Evolutionary conservation across 2,113 vertebrate genomes (phyloP).

Genomic region (Pluvialis apricaria): DNA sequence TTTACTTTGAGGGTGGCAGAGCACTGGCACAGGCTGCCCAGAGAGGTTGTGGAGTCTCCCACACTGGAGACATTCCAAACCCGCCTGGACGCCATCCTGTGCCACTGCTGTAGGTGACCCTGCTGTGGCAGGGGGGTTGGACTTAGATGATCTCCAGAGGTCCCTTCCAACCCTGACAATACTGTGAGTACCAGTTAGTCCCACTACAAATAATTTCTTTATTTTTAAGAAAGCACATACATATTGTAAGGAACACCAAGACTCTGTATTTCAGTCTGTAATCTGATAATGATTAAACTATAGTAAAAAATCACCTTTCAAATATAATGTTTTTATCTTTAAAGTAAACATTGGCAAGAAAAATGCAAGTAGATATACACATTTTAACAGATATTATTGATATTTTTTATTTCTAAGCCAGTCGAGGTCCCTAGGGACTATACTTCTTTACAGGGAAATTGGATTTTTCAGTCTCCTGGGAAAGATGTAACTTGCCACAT

Average conservation of each 20-base stretch:
- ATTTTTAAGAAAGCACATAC: neutral
- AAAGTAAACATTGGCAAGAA: neutral
- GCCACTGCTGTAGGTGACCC: no score
- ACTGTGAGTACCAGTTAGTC: neutral
- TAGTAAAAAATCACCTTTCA: neutral
- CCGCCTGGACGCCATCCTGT: no score
- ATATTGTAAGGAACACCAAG: neutral
- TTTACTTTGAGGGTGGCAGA: no score
- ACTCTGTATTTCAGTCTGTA: neutral
- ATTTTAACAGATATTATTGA: neutral
- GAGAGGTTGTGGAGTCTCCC: no score
- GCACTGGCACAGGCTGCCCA: no score
- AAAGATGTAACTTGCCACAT: neutral
- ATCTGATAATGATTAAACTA: neutral
- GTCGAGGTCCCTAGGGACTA: neutral
- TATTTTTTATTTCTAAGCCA: neutral
- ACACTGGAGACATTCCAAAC: no score
- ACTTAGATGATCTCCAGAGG: no score
- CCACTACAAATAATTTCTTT: neutral
- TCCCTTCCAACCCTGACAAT: no score
- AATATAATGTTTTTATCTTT: neutral
- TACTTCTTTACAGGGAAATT: neutral
- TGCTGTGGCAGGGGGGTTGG: no score
- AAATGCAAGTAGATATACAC: neutral
- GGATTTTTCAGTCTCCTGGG: neutral